A percentile compares a stretch with the other conserved stretches of the same genome.
Evolutionary conservation across 2,797 vertebrate genomes (phyloP).

Genomic region (Potorous gilbertii): DNA sequence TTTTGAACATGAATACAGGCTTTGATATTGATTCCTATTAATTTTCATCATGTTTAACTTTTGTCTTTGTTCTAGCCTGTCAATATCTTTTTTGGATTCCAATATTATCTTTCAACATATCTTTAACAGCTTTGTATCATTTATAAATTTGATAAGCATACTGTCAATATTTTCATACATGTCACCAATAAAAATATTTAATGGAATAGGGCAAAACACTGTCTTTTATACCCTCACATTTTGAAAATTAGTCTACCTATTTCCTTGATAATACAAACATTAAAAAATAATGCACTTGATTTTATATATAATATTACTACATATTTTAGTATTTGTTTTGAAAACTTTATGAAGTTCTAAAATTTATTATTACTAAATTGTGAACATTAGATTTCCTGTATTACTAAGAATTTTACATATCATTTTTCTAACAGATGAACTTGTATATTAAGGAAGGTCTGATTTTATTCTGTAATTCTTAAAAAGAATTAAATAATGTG

Average conservation of each 20-base stretch:
- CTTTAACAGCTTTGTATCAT: not conserved
- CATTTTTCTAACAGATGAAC: not conserved
- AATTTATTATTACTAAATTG: not conserved
- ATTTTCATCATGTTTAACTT: not conserved
- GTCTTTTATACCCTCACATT: not conserved
- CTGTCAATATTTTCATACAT: not conserved
- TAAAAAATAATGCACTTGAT: conserved; percentile 23
- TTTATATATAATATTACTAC: not conserved
- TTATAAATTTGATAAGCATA: not conserved
- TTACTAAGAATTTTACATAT: not conserved
- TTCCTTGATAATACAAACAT: not conserved
- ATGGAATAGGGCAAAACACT: not conserved
- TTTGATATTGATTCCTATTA: not conserved
- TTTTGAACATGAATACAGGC: not conserved
- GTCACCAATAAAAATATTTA: not conserved
- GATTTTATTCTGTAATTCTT: conserved; percentile 34
- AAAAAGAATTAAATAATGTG: conserved; percentile 8
- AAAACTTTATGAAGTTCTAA: not conserved
- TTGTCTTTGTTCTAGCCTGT: not conserved
- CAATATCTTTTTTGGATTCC: not conserved
- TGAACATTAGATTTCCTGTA: conserved; percentile 2
- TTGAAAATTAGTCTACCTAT: not conserved
- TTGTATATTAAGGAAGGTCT: not conserved
- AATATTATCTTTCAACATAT: not conserved
- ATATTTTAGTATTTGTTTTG: not conserved